Evolutionary conservation across 2,888 invertebrate species (phyloP), one percentile per base, ranked within the genome.

Genomic region (Embidobia sp.): DNA sequence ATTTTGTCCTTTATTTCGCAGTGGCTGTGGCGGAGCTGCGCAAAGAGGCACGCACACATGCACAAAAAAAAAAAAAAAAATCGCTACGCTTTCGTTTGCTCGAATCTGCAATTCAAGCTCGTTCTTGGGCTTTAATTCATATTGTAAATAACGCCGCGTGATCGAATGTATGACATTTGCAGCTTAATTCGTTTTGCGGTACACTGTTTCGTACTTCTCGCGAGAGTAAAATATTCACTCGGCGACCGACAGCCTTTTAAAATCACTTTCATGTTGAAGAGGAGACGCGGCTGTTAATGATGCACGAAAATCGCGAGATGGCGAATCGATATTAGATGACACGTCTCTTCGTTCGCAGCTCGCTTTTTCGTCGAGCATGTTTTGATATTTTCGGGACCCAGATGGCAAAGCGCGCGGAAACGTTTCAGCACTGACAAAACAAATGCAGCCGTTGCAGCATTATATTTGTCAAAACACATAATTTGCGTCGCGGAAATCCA

Each of bases 161-260:
- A 49, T 19, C 46, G 67, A 67, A 67, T 13, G 8, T n/a, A 22
- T 40, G 19, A 31, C 63, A 48, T 49, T 53, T 22, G 55, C 33
- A 55, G 15, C 10, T 42, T 26, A 22, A 44, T 35, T 51, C 59
- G 7, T 27, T 61, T 70, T 44, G 37, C 27, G 35, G 4, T 59
- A 61, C 51, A 70, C 44, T 44, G 59, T 61, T 70, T 70, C 29
- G 59, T 59, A 51, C 59, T 57, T 61, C 5, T n/a, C 26, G 16
- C 44, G 31, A 40, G 29, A 44, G 44, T 44, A 51, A 59, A 44
- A 15, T 35, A 51, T 59, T 69, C 49, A 42, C 49, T 49, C 26
- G 11, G 18, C 27, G n/a, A 46, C 22, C 27, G 18, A 42, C 59
- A 66, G 59, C 51, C 51, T 57, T 73, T 74, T 57, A 51, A 73